Evolutionary conservation across 92 coral and sea anemone genomes (phyloP).

Genomic region (Chrysogorgia sp.): DNA sequence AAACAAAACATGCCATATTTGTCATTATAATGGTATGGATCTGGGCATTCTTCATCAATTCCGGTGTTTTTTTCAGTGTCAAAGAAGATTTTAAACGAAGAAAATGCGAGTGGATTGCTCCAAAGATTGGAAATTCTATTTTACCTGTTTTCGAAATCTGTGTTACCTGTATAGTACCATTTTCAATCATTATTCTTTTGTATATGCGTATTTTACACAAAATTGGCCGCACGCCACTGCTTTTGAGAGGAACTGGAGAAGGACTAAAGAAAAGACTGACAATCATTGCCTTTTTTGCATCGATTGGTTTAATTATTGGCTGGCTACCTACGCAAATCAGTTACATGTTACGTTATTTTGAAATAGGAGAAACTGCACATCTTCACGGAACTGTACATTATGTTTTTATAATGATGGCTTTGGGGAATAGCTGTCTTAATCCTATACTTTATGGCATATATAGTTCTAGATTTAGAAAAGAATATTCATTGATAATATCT

Average conservation of each 20-base stretch:
- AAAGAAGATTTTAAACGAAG: slow-evolving; percentile 10
- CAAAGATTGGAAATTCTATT: slow-evolving; percentile 2
- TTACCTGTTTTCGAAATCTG: slow-evolving; percentile 11
- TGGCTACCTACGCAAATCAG: slow-evolving; percentile 24
- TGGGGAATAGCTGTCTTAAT: slow-evolving; percentile 22
- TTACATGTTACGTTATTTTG: slow-evolving; percentile 12
- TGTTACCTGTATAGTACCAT: slow-evolving; percentile 11
- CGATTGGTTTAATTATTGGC: slow-evolving; percentile 16
- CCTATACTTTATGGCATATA: slow-evolving; percentile 4
- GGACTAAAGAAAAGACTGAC: slow-evolving; percentile 1
- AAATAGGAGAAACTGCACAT: slow-evolving; percentile 7
- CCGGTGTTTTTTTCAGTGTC: slow-evolving; percentile 24
- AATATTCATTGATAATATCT: background rate
- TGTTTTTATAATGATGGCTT: slow-evolving; percentile 17
- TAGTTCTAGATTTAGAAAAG: background rate
- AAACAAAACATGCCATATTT: slow-evolving; percentile 1
- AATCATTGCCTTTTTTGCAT: slow-evolving; percentile 5
- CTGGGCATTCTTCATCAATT: slow-evolving; percentile 24
- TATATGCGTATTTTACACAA: slow-evolving; percentile 9
- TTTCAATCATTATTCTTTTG: slow-evolving; percentile 1
- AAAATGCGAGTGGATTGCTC: slow-evolving; percentile 29
- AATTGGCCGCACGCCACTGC: background rate
- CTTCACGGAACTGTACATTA: slow-evolving; percentile 24
- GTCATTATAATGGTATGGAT: slow-evolving; percentile 24
- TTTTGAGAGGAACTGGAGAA: background rate